Base-by-base conservation (phyloP, 2,888 invertebrate genomes). In the Tiphia femorata region DNA sequence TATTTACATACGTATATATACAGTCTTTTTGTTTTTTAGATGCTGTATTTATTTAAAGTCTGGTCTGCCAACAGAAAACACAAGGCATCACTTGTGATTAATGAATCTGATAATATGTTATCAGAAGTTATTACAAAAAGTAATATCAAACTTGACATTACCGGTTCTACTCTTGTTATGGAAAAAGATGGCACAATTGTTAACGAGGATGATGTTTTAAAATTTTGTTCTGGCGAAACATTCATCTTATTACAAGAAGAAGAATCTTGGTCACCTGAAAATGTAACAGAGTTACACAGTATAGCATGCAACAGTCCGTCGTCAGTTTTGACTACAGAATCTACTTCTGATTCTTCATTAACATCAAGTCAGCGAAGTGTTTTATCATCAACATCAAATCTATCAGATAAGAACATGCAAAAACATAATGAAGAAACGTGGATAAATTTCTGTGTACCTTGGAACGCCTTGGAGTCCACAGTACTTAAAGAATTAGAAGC, bases 131-230 rank as follows among this genome's bases (percentile, higher is more conserved):
- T 49, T 29, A 19, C 12, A 6, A 37, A 49, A 29, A 29, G 20
- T 29, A 49, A 20, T 8, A 20, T 0, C 3, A 49, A 49, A 1
- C 49, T 49, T 49, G 29, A 14, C 0, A 49, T 49, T 41, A 16
- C 0, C 14, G 41, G 49, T 21, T 29, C 16, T 7, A 21, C 2
- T 16, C 30, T 49, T 16, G 41, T 49, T 29, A 30, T 49, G 30
- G 41, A 49, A 30, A 49, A 41, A 4, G 30, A 49, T 41, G 30
- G 21, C n/a, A 42, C 49, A 40, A 7, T 10, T 16, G 16, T 49
- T 8, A n/a, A 49, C 3, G 30, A 41, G 5, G 6, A 40, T 20
- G 40, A 49, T 21, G 47, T 20, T 40, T 14, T 49, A 19, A 41
- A 49, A 14, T 30, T 49, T 49, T 37, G 25, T 25, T 49, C 29